Conservation (phyloP, 2,797 vertebrate genomes). For the Lagorchestes hirsutus region DNA sequence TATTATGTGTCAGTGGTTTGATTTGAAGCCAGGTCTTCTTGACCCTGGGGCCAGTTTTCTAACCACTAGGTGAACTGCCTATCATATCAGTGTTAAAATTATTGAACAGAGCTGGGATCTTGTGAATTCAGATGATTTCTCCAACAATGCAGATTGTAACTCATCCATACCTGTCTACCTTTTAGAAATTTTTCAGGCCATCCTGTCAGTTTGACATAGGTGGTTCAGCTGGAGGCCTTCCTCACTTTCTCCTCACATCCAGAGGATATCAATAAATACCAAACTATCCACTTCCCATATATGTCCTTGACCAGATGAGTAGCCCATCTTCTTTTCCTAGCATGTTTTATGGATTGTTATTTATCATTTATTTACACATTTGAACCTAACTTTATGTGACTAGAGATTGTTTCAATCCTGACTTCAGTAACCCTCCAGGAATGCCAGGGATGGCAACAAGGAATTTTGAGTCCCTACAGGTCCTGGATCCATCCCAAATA, state of each 20-base stretch:
- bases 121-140: not conserved
- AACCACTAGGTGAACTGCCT: not conserved
- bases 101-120: not conserved
- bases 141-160: not conserved
- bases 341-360: not conserved
- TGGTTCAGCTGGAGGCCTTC: not conserved
- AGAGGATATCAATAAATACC: not conserved
- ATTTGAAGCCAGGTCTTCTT: not conserved
- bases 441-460: no score
- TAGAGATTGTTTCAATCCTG: no score
- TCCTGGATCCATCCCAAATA: no score
- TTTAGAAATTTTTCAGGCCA: not conserved
- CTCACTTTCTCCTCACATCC: not conserved
- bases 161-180: not conserved
- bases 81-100: not conserved
- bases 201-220: not conserved
- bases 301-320: not conserved
- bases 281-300: not conserved
- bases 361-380: not conserved
- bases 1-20: no score
- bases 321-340: not conserved
- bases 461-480: no score
- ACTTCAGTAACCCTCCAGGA: no score
- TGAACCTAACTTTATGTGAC: no score
- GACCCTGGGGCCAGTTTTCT: not conserved